A percentile compares a stretch with the other conserved stretches of the same genome.
Evolutionary conservation across 2,888 invertebrate species (phyloP).

Genomic region (Ypsolopha sequella): DNA sequence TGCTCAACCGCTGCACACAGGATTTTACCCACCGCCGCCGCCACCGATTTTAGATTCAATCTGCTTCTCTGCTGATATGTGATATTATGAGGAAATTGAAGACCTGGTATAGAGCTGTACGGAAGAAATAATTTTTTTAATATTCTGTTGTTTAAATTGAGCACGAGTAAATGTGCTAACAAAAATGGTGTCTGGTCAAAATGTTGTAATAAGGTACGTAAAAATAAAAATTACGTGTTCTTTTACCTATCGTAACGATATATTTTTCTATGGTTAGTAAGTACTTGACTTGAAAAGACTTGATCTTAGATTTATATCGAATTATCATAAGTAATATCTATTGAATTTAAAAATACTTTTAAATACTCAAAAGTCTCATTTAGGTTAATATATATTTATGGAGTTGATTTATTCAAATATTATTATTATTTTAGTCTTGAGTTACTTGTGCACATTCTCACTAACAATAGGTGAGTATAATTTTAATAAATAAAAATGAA

Average conservation of each 20-base stretch:
- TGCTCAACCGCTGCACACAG: slow-evolving; percentile 1
- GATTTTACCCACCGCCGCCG: slow-evolving; percentile 23
- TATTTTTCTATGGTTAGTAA: neutral
- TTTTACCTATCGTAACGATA: neutral
- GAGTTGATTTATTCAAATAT: no score
- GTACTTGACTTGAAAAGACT: neutral
- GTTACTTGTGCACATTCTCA: no score
- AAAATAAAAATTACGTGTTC: neutral
- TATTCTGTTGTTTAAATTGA: no score
- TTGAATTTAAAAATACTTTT: neutral
- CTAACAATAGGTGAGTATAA: no score
- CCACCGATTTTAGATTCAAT: slow-evolving; percentile 21
- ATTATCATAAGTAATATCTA: neutral
- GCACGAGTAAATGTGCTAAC: no score
- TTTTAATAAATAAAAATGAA: no score
- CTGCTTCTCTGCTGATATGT: slow-evolving; percentile 33
- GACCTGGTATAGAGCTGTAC: slow-evolving; percentile 44
- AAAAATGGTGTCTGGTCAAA: neutral
- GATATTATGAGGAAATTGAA: slow-evolving; percentile 42
- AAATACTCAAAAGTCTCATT: neutral
- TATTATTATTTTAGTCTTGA: no score
- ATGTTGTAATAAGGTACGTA: neutral
- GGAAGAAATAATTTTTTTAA: neutral
- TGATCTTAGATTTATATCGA: neutral
- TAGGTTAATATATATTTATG: neutral